Percentiles rank a stretch among this genome's conserved stretches.
phyloP scores from a whole-genome alignment of 2,888 invertebrate genomes.

The Eilema caniola region DNA sequence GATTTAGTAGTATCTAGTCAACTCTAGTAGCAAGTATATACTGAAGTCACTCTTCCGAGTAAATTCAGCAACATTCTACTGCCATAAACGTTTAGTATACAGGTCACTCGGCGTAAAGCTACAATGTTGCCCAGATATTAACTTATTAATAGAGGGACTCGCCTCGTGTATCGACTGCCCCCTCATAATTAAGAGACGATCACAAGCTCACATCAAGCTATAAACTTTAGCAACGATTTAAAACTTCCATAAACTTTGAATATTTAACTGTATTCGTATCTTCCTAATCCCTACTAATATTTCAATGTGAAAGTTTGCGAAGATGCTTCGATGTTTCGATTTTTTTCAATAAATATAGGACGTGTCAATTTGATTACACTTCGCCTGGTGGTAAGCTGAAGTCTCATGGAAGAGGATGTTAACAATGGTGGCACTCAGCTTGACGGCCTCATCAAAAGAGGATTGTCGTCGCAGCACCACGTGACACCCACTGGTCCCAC shows the following conservation, averaged over 20 bases:
- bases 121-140: slow-evolving; percentile 22
- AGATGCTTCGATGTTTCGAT: too few relatives aligned
- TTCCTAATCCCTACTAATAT: background rate
- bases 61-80: background rate
- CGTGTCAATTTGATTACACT: too few relatives aligned
- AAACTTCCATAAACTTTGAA: slow-evolving; percentile 26
- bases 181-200: slow-evolving; percentile 39
- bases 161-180: slow-evolving; percentile 9
- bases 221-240: slow-evolving; percentile 31
- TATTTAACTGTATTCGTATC: slow-evolving; percentile 2
- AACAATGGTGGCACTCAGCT: too few relatives aligned
- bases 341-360: too few relatives aligned
- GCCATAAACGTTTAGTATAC: background rate
- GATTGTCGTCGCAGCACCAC: too few relatives aligned
- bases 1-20: background rate
- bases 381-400: too few relatives aligned
- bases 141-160: slow-evolving; percentile 35
- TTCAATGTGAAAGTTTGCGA: too few relatives aligned
- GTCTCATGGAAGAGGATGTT: too few relatives aligned
- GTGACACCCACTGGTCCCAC: too few relatives aligned
- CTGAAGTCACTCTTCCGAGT: background rate
- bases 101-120: background rate
- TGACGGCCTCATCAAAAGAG: too few relatives aligned
- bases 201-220: slow-evolving; percentile 14
- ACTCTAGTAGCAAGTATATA: background rate